Evolutionary conservation across 2,113 vertebrate genomes (phyloP).

Genomic region (Leuciscus idus): DNA sequence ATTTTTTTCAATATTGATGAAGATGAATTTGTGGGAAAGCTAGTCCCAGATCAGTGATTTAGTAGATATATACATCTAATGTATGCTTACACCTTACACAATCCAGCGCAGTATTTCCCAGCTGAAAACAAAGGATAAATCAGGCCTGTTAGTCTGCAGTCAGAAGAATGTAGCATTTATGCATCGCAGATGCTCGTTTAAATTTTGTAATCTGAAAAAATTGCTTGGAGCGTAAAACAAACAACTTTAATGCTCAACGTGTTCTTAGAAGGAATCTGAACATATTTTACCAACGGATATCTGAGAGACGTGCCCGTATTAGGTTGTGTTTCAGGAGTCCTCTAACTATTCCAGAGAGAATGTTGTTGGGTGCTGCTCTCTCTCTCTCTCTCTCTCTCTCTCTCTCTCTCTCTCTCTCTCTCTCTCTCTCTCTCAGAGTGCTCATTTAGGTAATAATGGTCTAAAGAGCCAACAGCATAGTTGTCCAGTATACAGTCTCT

Average conservation of each 20-base stretch:
- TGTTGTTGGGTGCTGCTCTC: constrained; percentile 23
- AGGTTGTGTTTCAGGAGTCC: constrained; percentile 68
- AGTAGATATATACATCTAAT: neutral
- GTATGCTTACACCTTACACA: neutral
- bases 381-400: constrained; percentile 25
- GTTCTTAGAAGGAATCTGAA: constrained; percentile 54
- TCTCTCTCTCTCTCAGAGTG: constrained; percentile 32
- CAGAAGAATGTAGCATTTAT: constrained; percentile 17
- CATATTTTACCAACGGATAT: constrained; percentile 61
- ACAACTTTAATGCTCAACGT: constrained; percentile 22
- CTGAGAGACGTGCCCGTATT: constrained; percentile 74
- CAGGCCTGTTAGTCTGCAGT: neutral
- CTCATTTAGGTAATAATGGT: constrained; percentile 51
- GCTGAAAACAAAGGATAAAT: neutral
- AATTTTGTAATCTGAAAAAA: constrained; percentile 33
- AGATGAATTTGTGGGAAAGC: too few relatives aligned
- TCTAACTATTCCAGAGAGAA: constrained; percentile 36
- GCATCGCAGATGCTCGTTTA: constrained; percentile 21
- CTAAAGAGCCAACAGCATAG: constrained; percentile 36
- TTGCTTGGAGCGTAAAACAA: constrained; percentile 27
- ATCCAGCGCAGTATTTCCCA: neutral
- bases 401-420: constrained; percentile 31
- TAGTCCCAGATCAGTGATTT: neutral
- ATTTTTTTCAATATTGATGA: too few relatives aligned
- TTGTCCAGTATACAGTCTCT: constrained; percentile 10